Conservation (phyloP, 2,113 vertebrate genomes). For the Mirza zaza region DNA sequence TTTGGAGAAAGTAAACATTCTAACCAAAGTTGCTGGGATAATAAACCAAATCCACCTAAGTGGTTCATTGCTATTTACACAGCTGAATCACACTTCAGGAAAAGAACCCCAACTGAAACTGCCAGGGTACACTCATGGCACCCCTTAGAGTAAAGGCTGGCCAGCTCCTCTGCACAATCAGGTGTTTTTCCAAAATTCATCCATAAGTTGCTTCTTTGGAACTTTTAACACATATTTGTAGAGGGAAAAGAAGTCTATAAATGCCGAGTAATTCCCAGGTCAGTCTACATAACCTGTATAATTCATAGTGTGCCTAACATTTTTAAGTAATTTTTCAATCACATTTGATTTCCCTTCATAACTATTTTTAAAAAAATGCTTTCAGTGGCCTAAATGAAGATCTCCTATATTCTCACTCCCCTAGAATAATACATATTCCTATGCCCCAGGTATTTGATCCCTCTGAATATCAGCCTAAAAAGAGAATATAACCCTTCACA, state of each 20-base stretch:
- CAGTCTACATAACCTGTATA: neutral
- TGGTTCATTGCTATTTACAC: neutral
- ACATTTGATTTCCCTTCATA: constrained; percentile 12
- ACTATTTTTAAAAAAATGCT: neutral
- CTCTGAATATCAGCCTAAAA: neutral
- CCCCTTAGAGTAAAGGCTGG: neutral
- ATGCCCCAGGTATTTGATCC: neutral
- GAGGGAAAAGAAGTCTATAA: neutral
- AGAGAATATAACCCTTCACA: neutral
- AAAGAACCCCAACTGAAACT: neutral
- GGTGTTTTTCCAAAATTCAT: neutral
- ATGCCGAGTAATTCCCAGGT: neutral
- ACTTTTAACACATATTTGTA: constrained; percentile 13
- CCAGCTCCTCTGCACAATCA: neutral
- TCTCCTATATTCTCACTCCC: neutral
- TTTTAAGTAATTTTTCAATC: neutral
- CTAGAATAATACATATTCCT: neutral
- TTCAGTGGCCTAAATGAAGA: neutral
- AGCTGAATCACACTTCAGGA: neutral
- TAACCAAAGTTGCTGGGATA: neutral
- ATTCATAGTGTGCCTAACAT: neutral
- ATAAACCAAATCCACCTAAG: neutral
- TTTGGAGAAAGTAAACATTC: constrained; percentile 16
- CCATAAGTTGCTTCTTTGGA: neutral
- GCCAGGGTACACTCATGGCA: neutral